These are phyloP conservation scores for Bellardia bayeri DNA, from an alignment of 2,888 invertebrate species.

Conservation along the genomic window DNA sequence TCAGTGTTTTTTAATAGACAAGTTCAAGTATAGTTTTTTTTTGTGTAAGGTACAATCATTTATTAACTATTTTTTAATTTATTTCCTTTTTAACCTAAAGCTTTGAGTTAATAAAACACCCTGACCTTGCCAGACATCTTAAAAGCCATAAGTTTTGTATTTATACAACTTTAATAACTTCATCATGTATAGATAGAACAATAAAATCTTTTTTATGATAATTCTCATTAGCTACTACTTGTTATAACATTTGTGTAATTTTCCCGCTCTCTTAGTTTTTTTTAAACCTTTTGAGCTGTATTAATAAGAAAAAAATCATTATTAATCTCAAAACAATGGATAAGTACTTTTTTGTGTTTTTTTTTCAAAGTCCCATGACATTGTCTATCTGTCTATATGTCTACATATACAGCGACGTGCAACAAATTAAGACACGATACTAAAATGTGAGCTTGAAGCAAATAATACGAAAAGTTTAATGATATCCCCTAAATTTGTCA, in stretches of 20 bases:
- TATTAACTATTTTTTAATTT: conserved; percentile 51
- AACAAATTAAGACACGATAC: no score
- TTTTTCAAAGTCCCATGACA: conserved; percentile 79
- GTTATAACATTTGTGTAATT: neutral
- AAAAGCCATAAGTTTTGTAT: conserved; percentile 67
- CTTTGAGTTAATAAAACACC: conserved; percentile 29
- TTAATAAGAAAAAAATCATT: conserved; percentile 5
- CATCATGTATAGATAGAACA: conserved; percentile 54
- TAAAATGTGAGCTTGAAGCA: no score
- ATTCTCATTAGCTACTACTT: conserved; percentile 15
- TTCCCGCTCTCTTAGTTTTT: conserved; percentile 25
- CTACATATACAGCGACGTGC: neutral
- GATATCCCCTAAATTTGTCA: no score
- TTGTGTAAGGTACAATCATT: neutral
- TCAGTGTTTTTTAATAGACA: conserved; percentile 14
- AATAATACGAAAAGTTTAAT: no score
- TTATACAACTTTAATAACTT: conserved; percentile 72
- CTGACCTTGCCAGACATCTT: conserved; percentile 74
- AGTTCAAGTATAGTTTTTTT: conserved; percentile 49
- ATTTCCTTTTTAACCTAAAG: conserved; percentile 64
- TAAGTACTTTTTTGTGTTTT: conserved; percentile 14
- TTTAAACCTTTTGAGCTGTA: neutral
- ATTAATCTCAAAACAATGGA: conserved; percentile 56
- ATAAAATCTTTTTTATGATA: conserved; percentile 21
- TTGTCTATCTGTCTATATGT: conserved; percentile 74